A percentile compares a stretch with the other conserved stretches of the same genome.
These are phyloP conservation scores for Muscicapa adusta DNA, from an alignment of 2,113 vertebrate genomes.

Conservation along the genomic window DNA sequence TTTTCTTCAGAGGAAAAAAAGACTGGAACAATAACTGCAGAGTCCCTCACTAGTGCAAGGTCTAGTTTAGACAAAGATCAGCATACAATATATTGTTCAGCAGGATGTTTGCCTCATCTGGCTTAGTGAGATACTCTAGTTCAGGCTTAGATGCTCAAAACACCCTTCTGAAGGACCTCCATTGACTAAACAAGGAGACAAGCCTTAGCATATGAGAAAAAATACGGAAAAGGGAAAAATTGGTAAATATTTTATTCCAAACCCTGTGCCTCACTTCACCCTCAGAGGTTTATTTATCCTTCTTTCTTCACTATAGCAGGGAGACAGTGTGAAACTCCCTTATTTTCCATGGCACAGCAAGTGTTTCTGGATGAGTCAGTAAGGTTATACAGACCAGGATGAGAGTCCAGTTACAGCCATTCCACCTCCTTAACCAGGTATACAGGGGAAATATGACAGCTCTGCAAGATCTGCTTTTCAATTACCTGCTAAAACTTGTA, in stretches of 20 bases:
- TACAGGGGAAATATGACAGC: not conserved
- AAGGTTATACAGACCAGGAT: not conserved
- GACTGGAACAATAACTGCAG: not conserved
- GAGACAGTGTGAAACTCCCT: not conserved
- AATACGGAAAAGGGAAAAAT: not conserved
- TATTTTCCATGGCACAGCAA: not conserved
- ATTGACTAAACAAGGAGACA: not conserved
- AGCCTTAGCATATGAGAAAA: not conserved
- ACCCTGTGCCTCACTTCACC: not conserved
- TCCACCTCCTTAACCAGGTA: not conserved
- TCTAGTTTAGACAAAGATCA: not conserved
- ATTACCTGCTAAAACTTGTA: not conserved
- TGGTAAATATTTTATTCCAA: not conserved
- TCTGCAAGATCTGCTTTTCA: not conserved
- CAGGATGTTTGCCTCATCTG: not conserved
- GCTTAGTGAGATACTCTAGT: not conserved
- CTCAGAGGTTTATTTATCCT: not conserved
- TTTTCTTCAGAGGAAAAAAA: not conserved
- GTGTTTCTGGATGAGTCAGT: not conserved
- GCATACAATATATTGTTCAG: not conserved
- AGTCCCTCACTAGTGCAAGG: not conserved
- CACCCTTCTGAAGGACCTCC: not conserved
- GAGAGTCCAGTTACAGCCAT: not conserved
- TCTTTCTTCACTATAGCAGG: not conserved
- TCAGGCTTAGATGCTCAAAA: not conserved